Base-by-base conservation (phyloP, 2,797 vertebrate genomes). In the Sebastes cheni region DNA sequence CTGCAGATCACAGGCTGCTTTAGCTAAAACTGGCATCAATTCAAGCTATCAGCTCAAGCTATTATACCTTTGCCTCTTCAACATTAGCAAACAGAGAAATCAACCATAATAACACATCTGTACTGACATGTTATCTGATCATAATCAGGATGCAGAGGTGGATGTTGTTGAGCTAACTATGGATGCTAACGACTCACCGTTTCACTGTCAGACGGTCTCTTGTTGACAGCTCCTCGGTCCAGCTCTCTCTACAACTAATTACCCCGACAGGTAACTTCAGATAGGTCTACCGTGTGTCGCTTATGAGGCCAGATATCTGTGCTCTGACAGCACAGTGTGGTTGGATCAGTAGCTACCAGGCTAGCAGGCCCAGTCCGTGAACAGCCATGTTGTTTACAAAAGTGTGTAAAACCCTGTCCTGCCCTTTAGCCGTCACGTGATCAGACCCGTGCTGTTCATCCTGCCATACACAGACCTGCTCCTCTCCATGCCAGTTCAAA, bases 351-450 rank as follows among this genome's bases (percentile, higher is more conserved):
- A 34, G 34, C 34, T 34, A 34, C 34, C 34, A 10, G 20, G 81
- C 84, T 86, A 85, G 25, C 81, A 67, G 78, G 46, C 74, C 66
- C 69, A 82, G 77, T 86, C 79, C 80, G 59, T 82, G 81, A 74
- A 80, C 73, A 95, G 95, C 95, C 95, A 96, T 96, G 94, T 96
- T 96, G 95, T 96, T 96, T 96, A 96, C 95, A 92, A 92, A 92
- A 90, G 34, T 88, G 85, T 81, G 72, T 77, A 84, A 90, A 86
- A 80, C 32, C 67, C 83, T 91, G 87, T 83, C 85, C 83, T 72
- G 64, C 32, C 62, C 77, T 76, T 27, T 85, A 64, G 2, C 25
- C 20, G 86, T 92, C 91, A 93, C 83, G 87, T 93, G 86, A 84
- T 14, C 73, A 2, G 18, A 34, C 34, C 27, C 8, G 25, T 8